A percentile compares a stretch with the other conserved stretches of the same genome.
These are phyloP conservation scores for Cheilosia soror DNA, from an alignment of 2,888 invertebrate genomes.

Conservation along the genomic window DNA sequence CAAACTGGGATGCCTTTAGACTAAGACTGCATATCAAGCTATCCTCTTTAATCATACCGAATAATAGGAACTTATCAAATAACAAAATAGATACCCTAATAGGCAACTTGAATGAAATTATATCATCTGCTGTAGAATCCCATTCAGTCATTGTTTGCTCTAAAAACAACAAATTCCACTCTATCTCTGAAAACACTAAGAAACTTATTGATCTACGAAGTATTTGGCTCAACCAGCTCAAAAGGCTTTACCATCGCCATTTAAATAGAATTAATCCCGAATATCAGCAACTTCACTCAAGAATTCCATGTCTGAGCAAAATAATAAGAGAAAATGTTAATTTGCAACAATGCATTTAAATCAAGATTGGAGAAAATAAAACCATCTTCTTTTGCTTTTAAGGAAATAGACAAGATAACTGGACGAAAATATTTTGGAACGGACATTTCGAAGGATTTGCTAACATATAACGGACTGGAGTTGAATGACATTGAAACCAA, in stretches of 20 bases:
- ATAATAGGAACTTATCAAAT: slow-evolving; percentile 11
- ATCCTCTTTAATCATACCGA: background rate
- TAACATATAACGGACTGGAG: too few relatives aligned
- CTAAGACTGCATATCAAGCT: too few relatives aligned
- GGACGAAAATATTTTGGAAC: too few relatives aligned
- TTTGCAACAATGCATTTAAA: slow-evolving; percentile 5
- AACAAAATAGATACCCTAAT: background rate
- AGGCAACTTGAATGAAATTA: background rate
- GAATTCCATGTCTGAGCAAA: slow-evolving; percentile 9
- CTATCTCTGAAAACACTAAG: slow-evolving; percentile 10
- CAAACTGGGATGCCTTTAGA: too few relatives aligned
- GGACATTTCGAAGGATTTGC: background rate
- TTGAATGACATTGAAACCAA: too few relatives aligned
- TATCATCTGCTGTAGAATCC: slow-evolving; percentile 3
- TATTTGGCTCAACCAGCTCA: slow-evolving; percentile 19
- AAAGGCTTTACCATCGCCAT: slow-evolving; percentile 3
- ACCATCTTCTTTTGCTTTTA: too few relatives aligned
- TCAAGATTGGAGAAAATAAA: too few relatives aligned
- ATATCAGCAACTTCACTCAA: slow-evolving; percentile 8
- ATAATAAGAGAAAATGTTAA: slow-evolving; percentile 27
- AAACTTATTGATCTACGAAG: slow-evolving; percentile 20
- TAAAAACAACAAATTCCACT: slow-evolving; percentile 9
- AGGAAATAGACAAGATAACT: too few relatives aligned
- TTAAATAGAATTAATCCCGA: slow-evolving; percentile 15
- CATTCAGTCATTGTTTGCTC: background rate